A percentile compares a stretch with the other conserved stretches of the same genome.
These are phyloP conservation scores for Didymodactylos carnosus DNA, from an alignment of 2,888 invertebrate genomes.

Conservation along the genomic window DNA sequence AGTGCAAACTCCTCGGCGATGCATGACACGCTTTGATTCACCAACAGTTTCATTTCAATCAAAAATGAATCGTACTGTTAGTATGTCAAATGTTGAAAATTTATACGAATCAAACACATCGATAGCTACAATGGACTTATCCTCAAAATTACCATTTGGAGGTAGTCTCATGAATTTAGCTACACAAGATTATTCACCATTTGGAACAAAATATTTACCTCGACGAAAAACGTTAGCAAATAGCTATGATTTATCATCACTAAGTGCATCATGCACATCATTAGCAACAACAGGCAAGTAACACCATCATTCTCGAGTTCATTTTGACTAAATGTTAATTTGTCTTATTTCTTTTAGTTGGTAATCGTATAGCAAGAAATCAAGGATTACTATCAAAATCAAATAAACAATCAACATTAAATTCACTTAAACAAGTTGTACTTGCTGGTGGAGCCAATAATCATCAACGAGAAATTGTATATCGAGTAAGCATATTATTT, in stretches of 20 bases:
- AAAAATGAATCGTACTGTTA: not conserved
- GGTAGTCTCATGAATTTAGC: not conserved
- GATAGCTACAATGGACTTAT: not conserved
- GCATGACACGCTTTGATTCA: not conserved
- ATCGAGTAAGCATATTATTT: not conserved
- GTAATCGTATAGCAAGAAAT: too few relatives aligned
- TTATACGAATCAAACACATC: not conserved
- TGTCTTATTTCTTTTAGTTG: too few relatives aligned
- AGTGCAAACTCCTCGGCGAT: not conserved
- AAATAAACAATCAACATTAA: slow-evolving; percentile 9
- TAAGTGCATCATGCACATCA: not conserved
- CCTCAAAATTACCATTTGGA: too few relatives aligned
- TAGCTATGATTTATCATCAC: not conserved
- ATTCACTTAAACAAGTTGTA: slow-evolving; percentile 7
- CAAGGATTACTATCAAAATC: not conserved
- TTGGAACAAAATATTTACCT: too few relatives aligned
- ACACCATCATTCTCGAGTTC: too few relatives aligned
- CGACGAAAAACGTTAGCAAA: not conserved
- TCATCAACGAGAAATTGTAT: slow-evolving; percentile 1
- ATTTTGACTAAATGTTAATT: too few relatives aligned
- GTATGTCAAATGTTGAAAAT: not conserved
- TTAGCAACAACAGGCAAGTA: not conserved
- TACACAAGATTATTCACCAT: too few relatives aligned
- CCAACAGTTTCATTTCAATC: not conserved
- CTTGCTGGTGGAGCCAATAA: slow-evolving; percentile 11